Conservation (phyloP, 2,797 vertebrate genomes). For the Sebastolobus alascanus region DNA sequence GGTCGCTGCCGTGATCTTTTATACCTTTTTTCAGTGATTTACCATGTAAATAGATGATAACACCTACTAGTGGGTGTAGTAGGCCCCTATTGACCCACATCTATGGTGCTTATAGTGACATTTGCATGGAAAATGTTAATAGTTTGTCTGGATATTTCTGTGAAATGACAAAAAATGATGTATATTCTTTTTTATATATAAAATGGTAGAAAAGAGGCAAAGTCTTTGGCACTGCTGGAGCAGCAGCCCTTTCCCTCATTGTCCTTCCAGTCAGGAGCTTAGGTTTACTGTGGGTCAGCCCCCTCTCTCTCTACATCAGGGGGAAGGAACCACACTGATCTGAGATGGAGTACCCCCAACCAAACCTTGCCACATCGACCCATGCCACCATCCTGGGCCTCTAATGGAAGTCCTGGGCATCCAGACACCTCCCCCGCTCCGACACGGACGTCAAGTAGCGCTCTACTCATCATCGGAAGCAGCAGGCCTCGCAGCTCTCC, state of each 20-base stretch:
- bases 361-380: constrained; percentile 84
- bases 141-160: constrained; percentile 3
- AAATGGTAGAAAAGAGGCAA: constrained; percentile 36
- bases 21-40: too few relatives aligned
- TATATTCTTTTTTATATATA: constrained; percentile 11
- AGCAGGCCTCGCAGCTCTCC: constrained; percentile 75
- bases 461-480: constrained; percentile 82
- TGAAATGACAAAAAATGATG: background rate
- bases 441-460: constrained; percentile 79
- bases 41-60: too few relatives aligned
- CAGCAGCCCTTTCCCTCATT: constrained; percentile 65
- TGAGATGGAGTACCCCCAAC: constrained; percentile 85
- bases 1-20: too few relatives aligned
- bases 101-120: too few relatives aligned
- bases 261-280: constrained; percentile 75
- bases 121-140: background rate
- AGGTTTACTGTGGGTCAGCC: constrained; percentile 76
- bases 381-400: constrained; percentile 82
- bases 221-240: constrained; percentile 41
- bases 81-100: too few relatives aligned
- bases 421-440: constrained; percentile 79
- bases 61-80: too few relatives aligned
- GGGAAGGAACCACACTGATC: constrained; percentile 81
- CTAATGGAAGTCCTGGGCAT: constrained; percentile 86
- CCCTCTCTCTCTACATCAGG: constrained; percentile 69